phyloP scores from a whole-genome alignment of 2,113 vertebrate genomes.

The Xenopus laevis region DNA sequence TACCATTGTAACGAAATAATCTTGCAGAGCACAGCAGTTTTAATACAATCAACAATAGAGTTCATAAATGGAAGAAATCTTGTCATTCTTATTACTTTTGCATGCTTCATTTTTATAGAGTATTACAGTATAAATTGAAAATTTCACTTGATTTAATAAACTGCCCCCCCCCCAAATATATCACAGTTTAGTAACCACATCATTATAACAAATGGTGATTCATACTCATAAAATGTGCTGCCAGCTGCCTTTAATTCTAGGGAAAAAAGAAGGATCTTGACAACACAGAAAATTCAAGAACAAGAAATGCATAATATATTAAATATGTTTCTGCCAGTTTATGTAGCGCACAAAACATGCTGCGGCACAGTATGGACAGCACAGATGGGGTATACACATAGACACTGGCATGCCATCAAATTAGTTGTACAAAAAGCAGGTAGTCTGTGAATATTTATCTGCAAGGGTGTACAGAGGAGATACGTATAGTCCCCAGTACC shows the following conservation, averaged over 20 bases:
- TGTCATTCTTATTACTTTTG: slow-evolving; percentile 63
- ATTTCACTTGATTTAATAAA: slow-evolving; percentile 74
- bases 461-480: too few relatives aligned
- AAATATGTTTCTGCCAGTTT: slow-evolving; percentile 25
- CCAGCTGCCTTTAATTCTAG: slow-evolving; percentile 23
- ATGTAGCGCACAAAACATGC: slow-evolving; percentile 9
- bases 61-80: slow-evolving; percentile 60
- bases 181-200: slow-evolving; percentile 61
- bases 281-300: slow-evolving; percentile 27
- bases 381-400: too few relatives aligned
- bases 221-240: slow-evolving; percentile 50
- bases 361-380: slow-evolving; percentile 8
- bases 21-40: slow-evolving; percentile 58
- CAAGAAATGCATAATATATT: slow-evolving; percentile 29
- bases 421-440: too few relatives aligned
- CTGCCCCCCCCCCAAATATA: slow-evolving; percentile 62
- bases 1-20: slow-evolving; percentile 62
- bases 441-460: too few relatives aligned
- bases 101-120: slow-evolving; percentile 62
- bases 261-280: slow-evolving; percentile 20
- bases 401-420: too few relatives aligned
- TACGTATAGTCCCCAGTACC: too few relatives aligned
- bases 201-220: slow-evolving; percentile 59
- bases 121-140: slow-evolving; percentile 66
- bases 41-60: slow-evolving; percentile 62